Evolutionary conservation across 2,113 vertebrate genomes (phyloP), one percentile per base, ranked within the genome.

Genomic region (Morone chrysops): DNA sequence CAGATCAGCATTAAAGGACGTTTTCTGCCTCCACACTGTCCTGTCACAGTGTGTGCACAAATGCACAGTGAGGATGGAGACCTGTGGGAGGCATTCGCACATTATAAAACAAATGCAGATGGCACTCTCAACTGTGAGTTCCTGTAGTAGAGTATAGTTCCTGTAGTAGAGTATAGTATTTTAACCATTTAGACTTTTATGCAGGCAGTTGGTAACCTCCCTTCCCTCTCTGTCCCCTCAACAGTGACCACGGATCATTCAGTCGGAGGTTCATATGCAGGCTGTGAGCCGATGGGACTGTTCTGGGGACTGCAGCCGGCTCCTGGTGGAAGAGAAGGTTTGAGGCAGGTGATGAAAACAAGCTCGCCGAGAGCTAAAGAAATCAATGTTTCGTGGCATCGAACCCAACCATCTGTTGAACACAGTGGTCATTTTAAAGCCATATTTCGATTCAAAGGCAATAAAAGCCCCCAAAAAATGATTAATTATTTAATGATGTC

Each of bases 211-310:
- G 7, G 5, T 66, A 12, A 66, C 62, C 2, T 36, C n/a, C 36
- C 60, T 12, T 0, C 13, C 25, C 8, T 2, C 40, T 13, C 17
- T 61, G 18, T 75, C 16, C 60, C 70, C 17, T 25, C 5, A 22
- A 70, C 7, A 95, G 95, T 95, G 87, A 84, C 69, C 56, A 86
- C 62, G 11, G 92, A 94, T 84, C 63, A 51, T 65, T 94, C 95
- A 36, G 73, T 94, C 0, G 93, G 94, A 4, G 94, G 95, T 18
- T 94, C 93, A 2, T 96, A 94, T 87, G 43, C 90, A 14, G 95
- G 94, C 57, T 90, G 92, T 91, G 94, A 95, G 67, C 93, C 94
- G 0, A 95, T 95, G 95, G 94, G 94, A 31, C 87, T 95, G 36
- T 93, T 95, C 84, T 96, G 95, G 95, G 86, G 76, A 18, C 71